A percentile compares a stretch with the other conserved stretches of the same genome.
phyloP scores from a whole-genome alignment of 2,113 vertebrate genomes.

The Catharus fuscescens region DNA sequence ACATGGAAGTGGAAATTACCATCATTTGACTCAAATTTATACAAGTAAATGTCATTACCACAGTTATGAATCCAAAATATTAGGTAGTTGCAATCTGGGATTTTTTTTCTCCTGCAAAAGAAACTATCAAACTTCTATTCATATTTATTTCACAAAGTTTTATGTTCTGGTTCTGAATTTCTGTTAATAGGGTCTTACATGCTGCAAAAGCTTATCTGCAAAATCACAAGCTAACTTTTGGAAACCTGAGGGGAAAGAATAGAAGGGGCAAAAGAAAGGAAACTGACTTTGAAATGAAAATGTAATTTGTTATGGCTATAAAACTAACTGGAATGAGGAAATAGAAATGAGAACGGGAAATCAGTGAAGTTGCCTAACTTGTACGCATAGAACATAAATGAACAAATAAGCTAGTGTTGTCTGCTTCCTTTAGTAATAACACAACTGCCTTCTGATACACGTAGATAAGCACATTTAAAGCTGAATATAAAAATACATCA shows the following conservation, averaged over 20 bases:
- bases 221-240: background rate
- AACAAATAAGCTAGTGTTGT: background rate
- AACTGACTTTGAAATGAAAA: constrained; percentile 9
- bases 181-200: background rate
- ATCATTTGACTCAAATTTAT: constrained; percentile 1
- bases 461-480: background rate
- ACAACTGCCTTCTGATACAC: background rate
- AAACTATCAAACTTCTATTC: background rate
- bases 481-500: background rate
- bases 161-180: background rate
- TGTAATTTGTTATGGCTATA: constrained; percentile 9
- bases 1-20: constrained; percentile 14
- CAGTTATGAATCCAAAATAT: background rate
- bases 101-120: background rate
- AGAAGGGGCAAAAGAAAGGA: background rate
- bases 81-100: background rate
- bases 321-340: constrained; percentile 28
- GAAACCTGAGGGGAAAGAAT: constrained; percentile 4
- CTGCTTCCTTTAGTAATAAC: background rate
- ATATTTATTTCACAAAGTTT: background rate
- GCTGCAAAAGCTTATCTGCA: constrained; percentile 3
- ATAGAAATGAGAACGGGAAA: background rate
- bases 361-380: background rate
- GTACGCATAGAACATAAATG: background rate
- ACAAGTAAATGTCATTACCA: background rate